These are phyloP conservation scores for Peromyscus melanophrys DNA, from an alignment of 2,797 vertebrate species.

Conservation along the genomic window DNA sequence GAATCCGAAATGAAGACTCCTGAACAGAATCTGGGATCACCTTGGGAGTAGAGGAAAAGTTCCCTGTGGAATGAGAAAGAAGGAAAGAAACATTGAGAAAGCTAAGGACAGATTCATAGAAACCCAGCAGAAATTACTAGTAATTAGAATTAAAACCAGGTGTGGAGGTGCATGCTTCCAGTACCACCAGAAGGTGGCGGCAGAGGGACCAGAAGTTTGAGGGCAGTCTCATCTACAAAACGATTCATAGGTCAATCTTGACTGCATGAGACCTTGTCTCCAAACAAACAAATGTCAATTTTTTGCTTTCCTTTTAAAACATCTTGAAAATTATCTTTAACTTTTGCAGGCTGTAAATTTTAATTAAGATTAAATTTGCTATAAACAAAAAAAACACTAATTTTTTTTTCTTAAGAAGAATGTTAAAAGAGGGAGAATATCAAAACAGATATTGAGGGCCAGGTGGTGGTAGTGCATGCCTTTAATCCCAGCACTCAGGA, in stretches of 20 bases:
- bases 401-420: conserved; percentile 48
- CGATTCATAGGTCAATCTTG: neutral
- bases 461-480: neutral
- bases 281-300: neutral
- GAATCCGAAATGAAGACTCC: conserved; percentile 87
- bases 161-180: neutral
- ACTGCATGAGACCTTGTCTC: neutral
- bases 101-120: neutral
- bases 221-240: neutral
- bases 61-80: conserved; percentile 10
- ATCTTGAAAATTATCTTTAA: conserved; percentile 3
- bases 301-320: neutral
- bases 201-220: neutral
- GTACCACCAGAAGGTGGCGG: neutral
- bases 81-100: conserved; percentile 42
- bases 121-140: conserved; percentile 8
- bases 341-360: neutral
- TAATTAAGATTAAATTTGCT: neutral
- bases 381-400: neutral
- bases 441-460: neutral
- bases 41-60: conserved; percentile 84
- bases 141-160: neutral
- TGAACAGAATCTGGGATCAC: conserved; percentile 89
- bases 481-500: neutral
- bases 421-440: neutral